Base-by-base conservation (phyloP, 1,140 invertebrate genomes). In the Cydia fagiglandana region DNA sequence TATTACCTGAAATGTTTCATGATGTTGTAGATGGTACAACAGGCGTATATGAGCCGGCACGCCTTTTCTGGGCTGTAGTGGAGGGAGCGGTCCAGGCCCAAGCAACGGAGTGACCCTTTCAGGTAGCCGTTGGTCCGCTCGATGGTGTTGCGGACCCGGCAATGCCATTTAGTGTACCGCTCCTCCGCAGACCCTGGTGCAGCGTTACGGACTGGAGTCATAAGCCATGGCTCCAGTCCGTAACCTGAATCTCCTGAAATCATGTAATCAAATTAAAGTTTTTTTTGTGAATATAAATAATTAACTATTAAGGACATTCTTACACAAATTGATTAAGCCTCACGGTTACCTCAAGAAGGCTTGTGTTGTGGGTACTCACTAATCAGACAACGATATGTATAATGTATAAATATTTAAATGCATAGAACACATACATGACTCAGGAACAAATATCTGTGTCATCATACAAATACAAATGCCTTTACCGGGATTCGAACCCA, bases 211-310 rank as follows among this genome's bases (percentile, higher is more conserved):
- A 50, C 47, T 50, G 47, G 47, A 12, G 47, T 50, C 47, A 50
- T 50, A 13, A 50, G 47, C 47, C 47, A 50, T 50, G 34, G 75
- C 28, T 76, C 28, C 17, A 53, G 56, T 38, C 34, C 34, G 24
- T 50, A 50, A 13, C 47, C 47, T 50, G 47, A 50, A 50, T 50
- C 47, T 64, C 56, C 20, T 13, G 66, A 75, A 47, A 61, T 10
- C 4, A 7, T 38, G 6, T 38, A 38, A 38, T 7, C 6, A 38
- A 38, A 38, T 38, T 38, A 38, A 38, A 30, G 30, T 2, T 30
- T 30, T 30, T 30, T 30, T 30, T 30, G 30, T 30, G 30, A 30
- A 30, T 24, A 24, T 24, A 24, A 24, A 24, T 24, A 24, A 24
- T 24, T 24, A 24, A 24, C 1, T 24, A 24, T 24, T 24, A 24